A percentile compares a stretch with the other conserved stretches of the same genome.
Evolutionary conservation across 2,888 invertebrate genomes (phyloP).

Genomic region (Drosophila atripex): DNA sequence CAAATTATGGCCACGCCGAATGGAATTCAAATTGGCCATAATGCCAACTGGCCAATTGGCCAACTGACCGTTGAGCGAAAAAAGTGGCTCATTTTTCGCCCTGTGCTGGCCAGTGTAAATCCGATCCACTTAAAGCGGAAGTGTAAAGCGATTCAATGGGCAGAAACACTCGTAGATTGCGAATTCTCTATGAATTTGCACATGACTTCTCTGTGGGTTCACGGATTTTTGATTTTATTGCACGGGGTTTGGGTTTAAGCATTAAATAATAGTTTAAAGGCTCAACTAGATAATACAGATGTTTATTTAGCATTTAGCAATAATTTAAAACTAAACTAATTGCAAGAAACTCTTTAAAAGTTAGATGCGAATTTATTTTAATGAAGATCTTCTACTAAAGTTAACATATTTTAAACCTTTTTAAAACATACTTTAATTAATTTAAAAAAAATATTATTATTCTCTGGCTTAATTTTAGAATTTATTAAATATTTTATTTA

Average conservation of each 20-base stretch:
- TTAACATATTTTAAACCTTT: too few relatives aligned
- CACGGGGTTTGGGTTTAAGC: neutral
- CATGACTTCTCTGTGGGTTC: neutral
- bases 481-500: neutral
- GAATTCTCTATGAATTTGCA: constrained; percentile 2
- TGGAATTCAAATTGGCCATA: constrained; percentile 1
- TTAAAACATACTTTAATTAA: too few relatives aligned
- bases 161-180: constrained; percentile 2
- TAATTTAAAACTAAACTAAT: too few relatives aligned
- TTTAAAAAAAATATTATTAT: neutral
- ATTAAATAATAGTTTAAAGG: neutral
- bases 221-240: neutral
- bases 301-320: too few relatives aligned
- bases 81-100: neutral
- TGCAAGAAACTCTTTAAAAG: too few relatives aligned
- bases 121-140: neutral
- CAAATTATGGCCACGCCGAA: neutral
- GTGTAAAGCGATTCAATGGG: neutral
- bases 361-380: too few relatives aligned
- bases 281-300: too few relatives aligned
- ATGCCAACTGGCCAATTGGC: neutral
- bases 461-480: neutral
- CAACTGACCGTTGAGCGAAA: neutral
- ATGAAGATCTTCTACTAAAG: too few relatives aligned
- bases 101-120: constrained; percentile 1